phyloP scores from a whole-genome alignment of 2,888 invertebrate species.

The Syrista parreyssii region DNA sequence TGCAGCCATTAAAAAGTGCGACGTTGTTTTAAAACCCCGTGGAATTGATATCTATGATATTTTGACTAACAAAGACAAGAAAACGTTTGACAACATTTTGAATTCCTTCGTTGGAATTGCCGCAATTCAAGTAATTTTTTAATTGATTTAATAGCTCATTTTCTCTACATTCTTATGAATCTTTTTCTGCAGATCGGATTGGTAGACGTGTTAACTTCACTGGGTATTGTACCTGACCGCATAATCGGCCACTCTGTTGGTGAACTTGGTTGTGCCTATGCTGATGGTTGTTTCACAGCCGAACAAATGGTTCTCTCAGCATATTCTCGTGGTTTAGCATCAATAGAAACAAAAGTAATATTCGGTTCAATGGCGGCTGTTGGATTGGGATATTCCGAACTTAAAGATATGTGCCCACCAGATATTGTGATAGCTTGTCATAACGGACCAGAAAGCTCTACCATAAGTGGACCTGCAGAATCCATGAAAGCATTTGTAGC shows the following conservation, averaged over 20 bases:
- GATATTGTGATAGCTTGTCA: slow-evolving; percentile 89
- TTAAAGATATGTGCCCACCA: slow-evolving; percentile 76
- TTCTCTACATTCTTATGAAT: neutral
- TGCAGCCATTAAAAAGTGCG: slow-evolving; percentile 72
- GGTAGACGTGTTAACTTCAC: slow-evolving; percentile 71
- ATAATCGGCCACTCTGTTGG: slow-evolving; percentile 93
- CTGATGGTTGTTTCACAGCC: slow-evolving; percentile 89
- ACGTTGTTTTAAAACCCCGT: slow-evolving; percentile 70
- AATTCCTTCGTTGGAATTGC: slow-evolving; percentile 81
- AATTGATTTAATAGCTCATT: neutral
- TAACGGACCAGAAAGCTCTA: slow-evolving; percentile 86
- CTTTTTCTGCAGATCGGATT: slow-evolving; percentile 69
- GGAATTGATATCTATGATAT: slow-evolving; percentile 74
- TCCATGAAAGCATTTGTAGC: slow-evolving; percentile 75
- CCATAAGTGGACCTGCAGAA: slow-evolving; percentile 88
- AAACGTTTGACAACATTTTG: slow-evolving; percentile 74
- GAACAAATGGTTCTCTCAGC: slow-evolving; percentile 88
- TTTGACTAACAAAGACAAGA: slow-evolving; percentile 71
- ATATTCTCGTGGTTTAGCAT: slow-evolving; percentile 84
- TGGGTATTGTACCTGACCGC: slow-evolving; percentile 77
- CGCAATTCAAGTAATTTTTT: slow-evolving; percentile 69
- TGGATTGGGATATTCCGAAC: slow-evolving; percentile 73
- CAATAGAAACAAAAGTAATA: slow-evolving; percentile 77
- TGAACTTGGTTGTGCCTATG: slow-evolving; percentile 95
- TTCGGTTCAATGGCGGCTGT: slow-evolving; percentile 91